A percentile compares a stretch with the other conserved stretches of the same genome.
phyloP scores from a whole-genome alignment of 2,113 vertebrate genomes.

The Heterotilapia buettikoferi region DNA sequence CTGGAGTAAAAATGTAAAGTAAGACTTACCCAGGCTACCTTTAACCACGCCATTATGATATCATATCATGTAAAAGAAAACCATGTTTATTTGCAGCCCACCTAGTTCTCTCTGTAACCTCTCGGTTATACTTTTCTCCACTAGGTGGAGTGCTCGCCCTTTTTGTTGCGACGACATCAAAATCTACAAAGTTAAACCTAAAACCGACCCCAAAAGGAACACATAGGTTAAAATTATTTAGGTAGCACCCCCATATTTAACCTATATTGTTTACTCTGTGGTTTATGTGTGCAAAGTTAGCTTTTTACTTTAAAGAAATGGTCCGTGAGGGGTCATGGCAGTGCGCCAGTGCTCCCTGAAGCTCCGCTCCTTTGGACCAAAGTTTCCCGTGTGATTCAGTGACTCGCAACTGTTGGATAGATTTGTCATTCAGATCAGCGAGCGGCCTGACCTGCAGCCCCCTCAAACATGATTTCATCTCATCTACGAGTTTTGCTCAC shows the following conservation, averaged over 20 bases:
- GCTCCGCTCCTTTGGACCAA: slow-evolving; percentile 38
- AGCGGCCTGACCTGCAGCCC: neutral
- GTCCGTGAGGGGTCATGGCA: neutral
- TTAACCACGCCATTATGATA: neutral
- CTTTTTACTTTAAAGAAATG: neutral
- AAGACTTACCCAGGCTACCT: neutral
- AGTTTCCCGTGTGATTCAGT: slow-evolving; percentile 15
- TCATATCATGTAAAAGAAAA: neutral
- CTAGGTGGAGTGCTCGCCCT: slow-evolving; percentile 23
- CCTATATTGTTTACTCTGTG: neutral
- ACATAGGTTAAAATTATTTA: neutral
- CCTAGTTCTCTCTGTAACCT: neutral
- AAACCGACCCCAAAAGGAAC: neutral
- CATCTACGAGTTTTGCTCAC: neutral
- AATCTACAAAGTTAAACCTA: neutral
- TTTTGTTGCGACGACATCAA: neutral
- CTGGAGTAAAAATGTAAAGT: neutral
- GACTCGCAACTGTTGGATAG: neutral
- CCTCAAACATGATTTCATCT: slow-evolving; percentile 20
- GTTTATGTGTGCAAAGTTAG: neutral
- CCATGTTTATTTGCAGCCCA: neutral
- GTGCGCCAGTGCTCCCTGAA: neutral
- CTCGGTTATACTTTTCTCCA: neutral
- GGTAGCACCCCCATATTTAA: neutral
- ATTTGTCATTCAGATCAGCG: neutral